A percentile compares a stretch with the other conserved stretches of the same genome.
Evolutionary conservation across 2,888 invertebrate genomes (phyloP).

Genomic region (Ornithoptera priamus): DNA sequence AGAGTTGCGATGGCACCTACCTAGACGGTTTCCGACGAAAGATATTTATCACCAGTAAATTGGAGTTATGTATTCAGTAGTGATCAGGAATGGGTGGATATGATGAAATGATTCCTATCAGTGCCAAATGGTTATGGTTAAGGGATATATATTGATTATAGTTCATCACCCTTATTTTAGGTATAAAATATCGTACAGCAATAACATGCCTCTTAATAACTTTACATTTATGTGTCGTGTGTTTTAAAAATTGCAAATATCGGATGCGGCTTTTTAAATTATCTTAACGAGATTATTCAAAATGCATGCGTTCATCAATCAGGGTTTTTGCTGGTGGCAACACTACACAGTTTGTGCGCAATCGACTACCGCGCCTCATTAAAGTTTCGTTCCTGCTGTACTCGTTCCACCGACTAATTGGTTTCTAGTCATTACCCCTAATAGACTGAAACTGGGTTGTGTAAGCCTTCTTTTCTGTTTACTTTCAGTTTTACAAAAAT

Average conservation of each 20-base stretch:
- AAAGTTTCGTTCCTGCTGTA: constrained; percentile 22
- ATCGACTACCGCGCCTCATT: constrained; percentile 13
- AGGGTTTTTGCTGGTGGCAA: constrained; percentile 10
- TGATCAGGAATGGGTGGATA: too few relatives aligned
- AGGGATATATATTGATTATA: too few relatives aligned
- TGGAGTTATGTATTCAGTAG: too few relatives aligned
- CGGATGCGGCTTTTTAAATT: not conserved
- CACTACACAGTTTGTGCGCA: constrained; percentile 7
- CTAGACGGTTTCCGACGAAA: too few relatives aligned
- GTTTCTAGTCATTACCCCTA: constrained; percentile 24
- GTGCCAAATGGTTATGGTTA: too few relatives aligned
- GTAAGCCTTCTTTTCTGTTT: constrained; percentile 14
- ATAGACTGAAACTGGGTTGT: constrained; percentile 22
- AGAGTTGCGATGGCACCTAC: too few relatives aligned
- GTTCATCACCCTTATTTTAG: too few relatives aligned
- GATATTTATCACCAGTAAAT: too few relatives aligned
- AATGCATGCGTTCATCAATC: constrained; percentile 14
- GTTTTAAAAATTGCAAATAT: not conserved
- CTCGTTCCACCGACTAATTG: constrained; percentile 25
- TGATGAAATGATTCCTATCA: too few relatives aligned
- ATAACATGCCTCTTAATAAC: too few relatives aligned
- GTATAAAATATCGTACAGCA: too few relatives aligned
- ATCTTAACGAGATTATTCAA: not conserved
- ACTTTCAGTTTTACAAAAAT: constrained; percentile 11
- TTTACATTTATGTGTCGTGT: not conserved